Conservation (phyloP, 2,888 invertebrate genomes). For the Andrena hattorfiana region DNA sequence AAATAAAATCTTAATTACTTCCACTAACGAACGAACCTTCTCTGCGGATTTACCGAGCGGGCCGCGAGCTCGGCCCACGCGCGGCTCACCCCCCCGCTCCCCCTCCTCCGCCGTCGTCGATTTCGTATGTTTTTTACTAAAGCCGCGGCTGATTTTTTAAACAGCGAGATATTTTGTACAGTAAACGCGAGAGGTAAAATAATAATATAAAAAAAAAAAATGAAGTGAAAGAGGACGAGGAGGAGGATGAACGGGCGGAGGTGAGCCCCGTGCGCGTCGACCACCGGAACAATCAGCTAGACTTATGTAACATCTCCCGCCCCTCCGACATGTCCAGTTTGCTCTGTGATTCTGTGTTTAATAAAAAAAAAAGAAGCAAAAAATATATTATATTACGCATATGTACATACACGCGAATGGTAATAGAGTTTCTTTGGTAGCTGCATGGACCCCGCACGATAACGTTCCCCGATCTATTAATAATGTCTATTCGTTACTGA, state of each 20-base stretch:
- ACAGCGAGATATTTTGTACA: slow-evolving; percentile 77
- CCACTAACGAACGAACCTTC: slow-evolving; percentile 73
- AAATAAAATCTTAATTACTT: slow-evolving; percentile 83
- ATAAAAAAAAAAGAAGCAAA: slow-evolving; percentile 74
- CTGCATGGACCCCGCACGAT: slow-evolving; percentile 39
- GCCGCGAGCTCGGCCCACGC: slow-evolving; percentile 60
- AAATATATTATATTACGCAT: slow-evolving; percentile 67
- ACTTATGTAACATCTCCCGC: slow-evolving; percentile 78
- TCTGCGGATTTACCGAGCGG: slow-evolving; percentile 67
- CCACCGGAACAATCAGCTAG: slow-evolving; percentile 52
- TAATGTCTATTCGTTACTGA: slow-evolving; percentile 5
- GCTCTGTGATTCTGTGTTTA: slow-evolving; percentile 84
- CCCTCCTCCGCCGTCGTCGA: slow-evolving; percentile 24
- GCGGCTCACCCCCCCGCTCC: slow-evolving; percentile 28
- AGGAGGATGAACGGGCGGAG: slow-evolving; percentile 14
- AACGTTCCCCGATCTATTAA: slow-evolving; percentile 8
- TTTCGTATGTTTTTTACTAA: slow-evolving; percentile 77
- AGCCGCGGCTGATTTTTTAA: slow-evolving; percentile 73
- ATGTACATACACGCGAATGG: slow-evolving; percentile 51
- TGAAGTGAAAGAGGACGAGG: neutral
- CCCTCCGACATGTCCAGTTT: slow-evolving; percentile 83
- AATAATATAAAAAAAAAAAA: slow-evolving; percentile 21
- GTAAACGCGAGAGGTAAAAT: slow-evolving; percentile 33
- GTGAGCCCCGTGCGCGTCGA: slow-evolving; percentile 45
- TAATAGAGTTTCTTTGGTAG: slow-evolving; percentile 41